These are phyloP conservation scores for Mellivora capensis DNA, from an alignment of 2,113 vertebrate species.

Conservation along the genomic window DNA sequence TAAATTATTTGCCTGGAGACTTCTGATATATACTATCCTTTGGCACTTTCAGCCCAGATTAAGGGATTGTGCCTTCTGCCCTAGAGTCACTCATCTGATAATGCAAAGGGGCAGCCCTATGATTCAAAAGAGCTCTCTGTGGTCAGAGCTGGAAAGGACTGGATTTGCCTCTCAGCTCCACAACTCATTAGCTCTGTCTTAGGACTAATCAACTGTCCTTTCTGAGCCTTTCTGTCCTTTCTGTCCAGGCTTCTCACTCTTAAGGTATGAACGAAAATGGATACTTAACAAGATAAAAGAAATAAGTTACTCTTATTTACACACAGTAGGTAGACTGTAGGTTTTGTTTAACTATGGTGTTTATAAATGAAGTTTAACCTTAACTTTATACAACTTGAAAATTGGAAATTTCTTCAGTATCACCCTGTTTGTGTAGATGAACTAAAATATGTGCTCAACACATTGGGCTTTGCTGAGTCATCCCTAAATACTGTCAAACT, in stretches of 20 bases:
- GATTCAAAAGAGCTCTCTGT: not conserved
- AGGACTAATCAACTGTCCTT: not conserved
- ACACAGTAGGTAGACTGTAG: not conserved
- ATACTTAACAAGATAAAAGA: not conserved
- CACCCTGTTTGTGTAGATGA: constrained; percentile 34
- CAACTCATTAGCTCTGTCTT: not conserved
- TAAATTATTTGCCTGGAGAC: not conserved
- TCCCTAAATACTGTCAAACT: constrained; percentile 54
- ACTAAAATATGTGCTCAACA: constrained; percentile 21
- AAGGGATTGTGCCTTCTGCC: not conserved
- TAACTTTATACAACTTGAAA: not conserved
- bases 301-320: not conserved
- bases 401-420: constrained; percentile 11
- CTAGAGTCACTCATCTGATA: not conserved
- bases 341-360: not conserved
- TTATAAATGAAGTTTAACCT: not conserved
- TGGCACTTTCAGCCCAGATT: not conserved
- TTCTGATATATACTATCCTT: not conserved
- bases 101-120: not conserved
- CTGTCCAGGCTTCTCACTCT: not conserved
- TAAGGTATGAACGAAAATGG: not conserved
- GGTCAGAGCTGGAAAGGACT: not conserved
- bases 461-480: constrained; percentile 56
- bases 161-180: not conserved
- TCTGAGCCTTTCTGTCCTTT: not conserved